Evolutionary conservation across 1,140 invertebrate genomes (phyloP).

Genomic region (Bombus superbus): DNA sequence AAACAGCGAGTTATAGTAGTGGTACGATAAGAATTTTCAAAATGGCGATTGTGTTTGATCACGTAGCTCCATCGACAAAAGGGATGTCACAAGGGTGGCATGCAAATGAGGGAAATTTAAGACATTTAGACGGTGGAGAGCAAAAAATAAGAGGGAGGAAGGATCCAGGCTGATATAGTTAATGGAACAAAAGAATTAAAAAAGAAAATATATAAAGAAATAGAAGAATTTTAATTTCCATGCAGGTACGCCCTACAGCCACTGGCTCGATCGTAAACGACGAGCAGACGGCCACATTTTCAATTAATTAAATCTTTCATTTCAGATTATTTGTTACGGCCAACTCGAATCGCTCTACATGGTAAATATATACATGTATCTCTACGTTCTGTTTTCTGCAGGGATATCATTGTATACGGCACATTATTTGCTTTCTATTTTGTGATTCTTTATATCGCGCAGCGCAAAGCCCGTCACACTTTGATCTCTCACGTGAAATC

Average conservation of each 20-base stretch:
- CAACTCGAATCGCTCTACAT: constrained; percentile 60
- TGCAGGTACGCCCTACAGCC: constrained; percentile 72
- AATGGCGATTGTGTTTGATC: background rate
- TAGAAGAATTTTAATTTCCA: constrained; percentile 47
- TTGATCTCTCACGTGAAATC: constrained; percentile 73
- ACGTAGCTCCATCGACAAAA: constrained; percentile 56
- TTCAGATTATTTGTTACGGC: constrained; percentile 59
- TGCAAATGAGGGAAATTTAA: constrained; percentile 48
- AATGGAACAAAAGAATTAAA: constrained; percentile 19
- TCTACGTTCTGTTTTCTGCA: constrained; percentile 53
- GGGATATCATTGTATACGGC: constrained; percentile 39
- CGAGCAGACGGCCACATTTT: constrained; percentile 32
- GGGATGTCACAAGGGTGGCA: constrained; percentile 52
- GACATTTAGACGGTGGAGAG: background rate
- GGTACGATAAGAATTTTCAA: background rate
- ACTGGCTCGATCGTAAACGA: constrained; percentile 56
- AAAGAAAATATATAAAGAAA: constrained; percentile 7
- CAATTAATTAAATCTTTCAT: constrained; percentile 43
- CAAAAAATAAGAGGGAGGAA: background rate
- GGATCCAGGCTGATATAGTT: constrained; percentile 19
- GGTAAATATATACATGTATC: constrained; percentile 37
- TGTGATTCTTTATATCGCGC: constrained; percentile 54
- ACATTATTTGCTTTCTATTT: constrained; percentile 40
- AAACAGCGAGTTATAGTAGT: background rate
- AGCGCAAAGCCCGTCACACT: constrained; percentile 72